Conservation (phyloP, 1,140 invertebrate genomes). For the Drosophila serrata region DNA sequence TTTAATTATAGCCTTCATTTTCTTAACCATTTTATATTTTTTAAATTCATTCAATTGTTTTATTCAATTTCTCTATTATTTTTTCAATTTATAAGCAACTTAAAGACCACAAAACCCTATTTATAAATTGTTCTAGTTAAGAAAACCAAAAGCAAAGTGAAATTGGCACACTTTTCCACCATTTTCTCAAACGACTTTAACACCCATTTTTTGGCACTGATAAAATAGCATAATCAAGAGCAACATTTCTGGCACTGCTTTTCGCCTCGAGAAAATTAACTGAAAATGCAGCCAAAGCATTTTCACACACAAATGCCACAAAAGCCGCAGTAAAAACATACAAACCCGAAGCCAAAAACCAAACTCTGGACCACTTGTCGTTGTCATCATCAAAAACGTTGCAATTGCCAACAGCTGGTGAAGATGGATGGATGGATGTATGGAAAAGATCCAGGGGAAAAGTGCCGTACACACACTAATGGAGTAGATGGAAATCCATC, state of each 20-base stretch:
- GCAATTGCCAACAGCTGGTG: slow-evolving; percentile 51
- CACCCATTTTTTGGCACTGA: slow-evolving; percentile 10
- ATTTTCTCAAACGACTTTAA: neutral
- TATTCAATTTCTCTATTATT: too few relatives aligned
- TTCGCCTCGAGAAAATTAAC: slow-evolving; percentile 74
- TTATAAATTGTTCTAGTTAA: neutral
- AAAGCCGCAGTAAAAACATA: slow-evolving; percentile 40
- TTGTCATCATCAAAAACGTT: slow-evolving; percentile 57
- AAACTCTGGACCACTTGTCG: slow-evolving; percentile 44
- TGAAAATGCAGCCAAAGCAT: slow-evolving; percentile 46
- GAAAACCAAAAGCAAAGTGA: neutral
- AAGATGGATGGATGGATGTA: slow-evolving; percentile 21
- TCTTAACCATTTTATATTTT: too few relatives aligned
- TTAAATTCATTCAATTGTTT: neutral
- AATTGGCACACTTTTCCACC: neutral
- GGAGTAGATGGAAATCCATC: slow-evolving; percentile 55
- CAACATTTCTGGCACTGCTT: slow-evolving; percentile 67
- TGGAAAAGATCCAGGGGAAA: slow-evolving; percentile 11
- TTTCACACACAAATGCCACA: slow-evolving; percentile 30
- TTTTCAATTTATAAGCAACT: neutral
- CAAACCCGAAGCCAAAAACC: slow-evolving; percentile 22
- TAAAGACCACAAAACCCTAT: neutral
- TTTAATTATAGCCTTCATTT: too few relatives aligned
- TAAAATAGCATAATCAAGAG: slow-evolving; percentile 35
- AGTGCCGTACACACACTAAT: neutral